Conservation (phyloP, 2,797 vertebrate species). For the Simalia tracyae region DNA sequence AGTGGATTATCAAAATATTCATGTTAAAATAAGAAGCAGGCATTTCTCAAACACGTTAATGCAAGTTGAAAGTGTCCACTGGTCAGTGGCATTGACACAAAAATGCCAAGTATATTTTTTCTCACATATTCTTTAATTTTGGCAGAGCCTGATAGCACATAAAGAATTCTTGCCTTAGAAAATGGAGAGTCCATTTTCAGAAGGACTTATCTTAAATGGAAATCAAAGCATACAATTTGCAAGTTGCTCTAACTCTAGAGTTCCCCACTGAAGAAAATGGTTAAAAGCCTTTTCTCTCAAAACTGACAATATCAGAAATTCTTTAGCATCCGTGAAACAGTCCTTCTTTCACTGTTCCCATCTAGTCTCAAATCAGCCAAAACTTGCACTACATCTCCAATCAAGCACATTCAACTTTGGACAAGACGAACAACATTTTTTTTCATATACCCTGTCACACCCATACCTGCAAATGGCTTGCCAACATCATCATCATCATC, state of each 20-base stretch:
- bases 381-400: not conserved
- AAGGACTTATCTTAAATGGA: not conserved
- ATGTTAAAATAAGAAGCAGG: not conserved
- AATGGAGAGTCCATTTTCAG: not conserved
- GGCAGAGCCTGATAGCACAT: not conserved
- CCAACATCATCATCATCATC: not conserved
- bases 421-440: not conserved
- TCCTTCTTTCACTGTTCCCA: not conserved
- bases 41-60: not conserved
- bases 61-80: not conserved
- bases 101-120: not conserved
- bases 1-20: not conserved
- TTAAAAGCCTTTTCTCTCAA: not conserved
- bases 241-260: not conserved
- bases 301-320: not conserved
- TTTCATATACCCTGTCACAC: not conserved
- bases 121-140: not conserved
- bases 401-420: not conserved
- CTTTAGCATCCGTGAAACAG: not conserved
- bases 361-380: not conserved
- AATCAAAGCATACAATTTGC: not conserved
- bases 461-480: not conserved
- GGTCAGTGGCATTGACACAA: not conserved
- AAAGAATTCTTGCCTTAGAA: not conserved
- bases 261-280: not conserved